Evolutionary conservation across 2,797 vertebrate species (phyloP).

Genomic region (Craterocephalus amniculus): DNA sequence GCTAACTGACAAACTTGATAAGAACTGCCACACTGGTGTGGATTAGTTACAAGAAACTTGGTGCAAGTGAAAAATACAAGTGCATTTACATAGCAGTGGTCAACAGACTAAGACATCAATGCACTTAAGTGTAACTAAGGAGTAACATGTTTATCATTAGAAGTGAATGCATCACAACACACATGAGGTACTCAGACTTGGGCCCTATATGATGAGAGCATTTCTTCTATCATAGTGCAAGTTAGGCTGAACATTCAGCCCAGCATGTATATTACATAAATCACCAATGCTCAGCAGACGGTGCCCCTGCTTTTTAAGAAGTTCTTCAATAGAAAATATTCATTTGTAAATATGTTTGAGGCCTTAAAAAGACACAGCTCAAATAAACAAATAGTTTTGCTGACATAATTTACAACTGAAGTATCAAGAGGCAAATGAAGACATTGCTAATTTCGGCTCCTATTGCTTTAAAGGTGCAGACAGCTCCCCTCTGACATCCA

Average conservation of each 20-base stretch:
- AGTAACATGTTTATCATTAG: conserved; percentile 43
- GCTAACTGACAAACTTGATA: conserved; percentile 36
- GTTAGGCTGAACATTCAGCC: conserved; percentile 55
- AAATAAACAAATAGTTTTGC: conserved; percentile 57
- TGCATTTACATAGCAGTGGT: conserved; percentile 63
- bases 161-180: conserved; percentile 57
- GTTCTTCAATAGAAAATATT: conserved; percentile 45
- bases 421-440: conserved; percentile 57
- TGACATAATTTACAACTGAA: conserved; percentile 57
- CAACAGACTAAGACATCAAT: conserved; percentile 55
- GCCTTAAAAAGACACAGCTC: conserved; percentile 44
- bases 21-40: conserved; percentile 46
- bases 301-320: conserved; percentile 49
- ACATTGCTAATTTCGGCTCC: conserved; percentile 46
- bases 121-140: conserved; percentile 54
- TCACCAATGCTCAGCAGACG: conserved; percentile 48
- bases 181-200: conserved; percentile 74
- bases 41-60: conserved; percentile 30
- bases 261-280: conserved; percentile 44
- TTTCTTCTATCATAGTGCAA: conserved; percentile 79
- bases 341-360: conserved; percentile 33
- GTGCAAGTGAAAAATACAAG: conserved; percentile 55
- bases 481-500: conserved; percentile 19
- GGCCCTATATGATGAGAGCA: conserved; percentile 70
- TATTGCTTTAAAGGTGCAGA: conserved; percentile 64